Conservation (phyloP, 2,888 invertebrate species). For the Neria commutata region DNA sequence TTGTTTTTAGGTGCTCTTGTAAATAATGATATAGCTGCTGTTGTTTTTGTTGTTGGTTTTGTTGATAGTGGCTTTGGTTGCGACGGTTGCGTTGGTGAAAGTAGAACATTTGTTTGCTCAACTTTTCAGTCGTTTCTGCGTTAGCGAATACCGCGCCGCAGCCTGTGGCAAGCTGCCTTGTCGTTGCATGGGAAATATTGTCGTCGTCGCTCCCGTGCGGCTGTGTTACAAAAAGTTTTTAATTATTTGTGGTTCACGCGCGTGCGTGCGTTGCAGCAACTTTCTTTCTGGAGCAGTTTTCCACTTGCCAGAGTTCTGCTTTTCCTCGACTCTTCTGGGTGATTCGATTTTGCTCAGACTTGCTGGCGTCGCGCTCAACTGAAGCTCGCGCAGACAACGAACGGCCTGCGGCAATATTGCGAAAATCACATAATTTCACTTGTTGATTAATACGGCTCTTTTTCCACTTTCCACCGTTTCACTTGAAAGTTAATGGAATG, state of each 20-base stretch:
- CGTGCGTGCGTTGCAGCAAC: neutral
- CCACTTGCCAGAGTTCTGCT: neutral
- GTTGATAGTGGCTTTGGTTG: too few relatives aligned
- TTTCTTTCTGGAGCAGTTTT: neutral
- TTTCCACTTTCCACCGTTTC: neutral
- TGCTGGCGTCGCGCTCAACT: neutral
- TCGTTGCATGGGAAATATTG: neutral
- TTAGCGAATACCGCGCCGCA: neutral
- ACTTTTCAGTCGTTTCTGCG: neutral
- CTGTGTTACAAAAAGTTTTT: neutral
- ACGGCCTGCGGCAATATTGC: neutral
- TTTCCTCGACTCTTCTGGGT: neutral
- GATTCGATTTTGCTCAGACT: slow-evolving; percentile 1
- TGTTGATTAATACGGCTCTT: too few relatives aligned
- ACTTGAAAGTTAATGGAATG: neutral
- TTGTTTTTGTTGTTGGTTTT: neutral
- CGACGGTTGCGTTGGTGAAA: slow-evolving; percentile 37
- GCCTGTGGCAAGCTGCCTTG: neutral
- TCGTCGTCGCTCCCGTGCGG: neutral
- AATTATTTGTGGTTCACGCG: neutral
- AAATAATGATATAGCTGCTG: neutral
- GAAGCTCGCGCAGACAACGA: neutral
- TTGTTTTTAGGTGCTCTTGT: neutral
- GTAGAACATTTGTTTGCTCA: slow-evolving; percentile 43
- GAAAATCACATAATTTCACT: neutral